phyloP scores from a whole-genome alignment of 2,113 vertebrate genomes.

The Trachemys scripta region DNA sequence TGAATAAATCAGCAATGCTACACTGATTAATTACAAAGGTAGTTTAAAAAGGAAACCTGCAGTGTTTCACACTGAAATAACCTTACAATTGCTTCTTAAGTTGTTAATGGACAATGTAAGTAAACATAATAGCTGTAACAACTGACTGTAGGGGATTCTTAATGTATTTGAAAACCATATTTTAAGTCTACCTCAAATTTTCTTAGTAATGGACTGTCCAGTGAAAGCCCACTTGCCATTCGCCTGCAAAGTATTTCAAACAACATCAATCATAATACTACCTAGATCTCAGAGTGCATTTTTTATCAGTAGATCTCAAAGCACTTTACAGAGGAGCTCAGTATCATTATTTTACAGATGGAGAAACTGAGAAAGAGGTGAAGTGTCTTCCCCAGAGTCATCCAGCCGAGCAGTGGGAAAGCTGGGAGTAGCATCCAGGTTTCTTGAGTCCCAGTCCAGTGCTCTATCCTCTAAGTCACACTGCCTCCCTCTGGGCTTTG shows the following conservation, averaged over 20 bases:
- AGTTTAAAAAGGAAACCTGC: constrained; percentile 51
- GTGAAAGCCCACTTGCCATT: neutral
- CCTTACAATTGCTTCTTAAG: constrained; percentile 6
- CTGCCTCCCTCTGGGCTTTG: neutral
- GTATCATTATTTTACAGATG: constrained; percentile 32
- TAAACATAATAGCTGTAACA: constrained; percentile 1
- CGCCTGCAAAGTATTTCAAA: neutral
- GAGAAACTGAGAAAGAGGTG: constrained; percentile 22
- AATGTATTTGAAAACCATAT: neutral
- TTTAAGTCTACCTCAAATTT: neutral
- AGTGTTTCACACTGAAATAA: constrained; percentile 36
- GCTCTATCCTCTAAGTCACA: neutral
- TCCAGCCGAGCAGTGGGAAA: constrained; percentile 20
- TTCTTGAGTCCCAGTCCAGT: neutral
- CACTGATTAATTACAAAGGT: constrained; percentile 60
- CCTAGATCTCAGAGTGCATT: neutral
- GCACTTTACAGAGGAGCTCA: neutral
- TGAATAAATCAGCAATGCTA: constrained; percentile 59
- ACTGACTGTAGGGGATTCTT: neutral
- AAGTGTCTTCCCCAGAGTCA: constrained; percentile 1
- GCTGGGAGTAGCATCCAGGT: neutral
- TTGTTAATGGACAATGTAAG: constrained; percentile 1
- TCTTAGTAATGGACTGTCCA: neutral
- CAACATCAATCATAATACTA: neutral
- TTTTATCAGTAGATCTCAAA: constrained; percentile 3